Base-by-base conservation (phyloP, 2,113 vertebrate species). In the Coturnix japonica region DNA sequence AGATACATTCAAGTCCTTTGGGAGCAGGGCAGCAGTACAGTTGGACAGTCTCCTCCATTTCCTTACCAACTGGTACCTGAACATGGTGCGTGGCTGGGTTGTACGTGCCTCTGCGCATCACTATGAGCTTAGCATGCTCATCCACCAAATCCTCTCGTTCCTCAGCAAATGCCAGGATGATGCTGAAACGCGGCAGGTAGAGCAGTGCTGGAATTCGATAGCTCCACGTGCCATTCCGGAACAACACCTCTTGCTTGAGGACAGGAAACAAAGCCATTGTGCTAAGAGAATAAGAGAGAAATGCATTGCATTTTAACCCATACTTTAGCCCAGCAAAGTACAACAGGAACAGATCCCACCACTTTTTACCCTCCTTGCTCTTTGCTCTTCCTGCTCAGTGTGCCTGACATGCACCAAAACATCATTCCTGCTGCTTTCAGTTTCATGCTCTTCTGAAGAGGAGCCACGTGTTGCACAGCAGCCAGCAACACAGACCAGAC, bases 141-240 rank as follows among this genome's bases (percentile, higher is more conserved):
- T 98, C 97, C 22, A 33, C 89, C 60, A 49, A 44, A 59, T 96
- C 94, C 13, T 30, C 43, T 5, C 96, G 93, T 4, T 94, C 88
- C 59, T 97, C 97, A 0, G 85, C 96, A 1, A 98, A 98, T 2
- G 97, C 97, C 92, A 97, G 92, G 91, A 98, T 90, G 53, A 93
- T 91, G 85, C 85, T 51, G 76, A 93, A 91, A 13, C 63, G 76
- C 0, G 93, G 94, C 93, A 97, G 90, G 88, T 97, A 97, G 69
- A 98, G 96, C 93, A 98, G 96, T 11, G 97, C 97, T 1, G 97
- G 97, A 59, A 97, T 97, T 9, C 97, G 94, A 41, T 97, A 98
- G 87, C 54, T 41, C 19, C 87, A 86, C 13, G 39, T n/a, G 1
- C 91, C 35, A 0, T 88, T 86, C 53, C 5, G 86, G 94, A 97